Base-by-base conservation (phyloP, 1,140 invertebrate species). In the Dufourea novaeangliae region DNA sequence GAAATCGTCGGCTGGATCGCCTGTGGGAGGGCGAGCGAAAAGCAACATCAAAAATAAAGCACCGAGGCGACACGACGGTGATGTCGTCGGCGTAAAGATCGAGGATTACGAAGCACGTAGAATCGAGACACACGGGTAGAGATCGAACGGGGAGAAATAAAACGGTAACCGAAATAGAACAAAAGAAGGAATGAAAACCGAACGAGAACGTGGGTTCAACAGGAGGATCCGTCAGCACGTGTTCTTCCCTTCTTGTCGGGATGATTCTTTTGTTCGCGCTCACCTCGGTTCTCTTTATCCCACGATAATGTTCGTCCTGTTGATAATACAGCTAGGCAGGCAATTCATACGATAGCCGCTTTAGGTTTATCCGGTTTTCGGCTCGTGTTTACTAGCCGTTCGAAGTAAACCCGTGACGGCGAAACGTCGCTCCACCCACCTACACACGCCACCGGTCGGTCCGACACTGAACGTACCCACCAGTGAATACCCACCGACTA, bases 401-500 rank as follows among this genome's bases (percentile, higher is more conserved):
- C 12, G 25, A 71, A 77, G 62, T 39, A 70, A 71, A 70, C 67
- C n/a, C 14, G 56, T n/a, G 39, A 61, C 29, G 22, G 10, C 14
- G 2, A 44, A 20, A n/a, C 46, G 46, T 20, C 62, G 44, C 14
- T 5, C 22, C 10, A 39, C 52, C 44, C 34, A 29, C 37, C 44
- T 66, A 56, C 73, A 63, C 75, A 57, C 61, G 68, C 32, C 52
- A 67, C 68, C 56, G 75, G 76, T 78, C 76, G 54, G 68, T 59
- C 69, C 70, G 76, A 81, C 79, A 78, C 79, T 81, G 76, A 57
- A 46, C 79, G 74, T 32, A 50, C 52, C n/a, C n/a, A n/a, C n/a
- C n/a, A n/a, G n/a, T n/a, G n/a, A n/a, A n/a, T n/a, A n/a, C n/a
- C n/a, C 67, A 46, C 32, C 10, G 20, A 72, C 79, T 81, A 81